Percentiles rank a stretch among this genome's conserved stretches.
phyloP scores from a whole-genome alignment of 2,888 invertebrate species.

The Watsonalla cultraria region DNA sequence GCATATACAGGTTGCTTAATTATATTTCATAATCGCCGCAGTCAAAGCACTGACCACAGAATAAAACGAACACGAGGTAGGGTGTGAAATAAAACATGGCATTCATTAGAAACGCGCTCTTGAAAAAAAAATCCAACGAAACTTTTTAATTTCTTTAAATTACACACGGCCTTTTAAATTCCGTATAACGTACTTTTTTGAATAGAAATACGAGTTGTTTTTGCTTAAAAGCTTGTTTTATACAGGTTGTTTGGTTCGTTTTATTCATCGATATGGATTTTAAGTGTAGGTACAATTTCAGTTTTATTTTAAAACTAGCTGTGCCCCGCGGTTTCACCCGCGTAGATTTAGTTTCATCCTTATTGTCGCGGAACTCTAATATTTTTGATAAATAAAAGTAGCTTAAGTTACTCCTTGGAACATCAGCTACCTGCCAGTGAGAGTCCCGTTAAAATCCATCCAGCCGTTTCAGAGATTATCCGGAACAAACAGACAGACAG shows the following conservation, averaged over 20 bases:
- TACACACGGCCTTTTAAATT: background rate
- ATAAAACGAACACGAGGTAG: background rate
- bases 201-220: background rate
- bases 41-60: background rate
- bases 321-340: too few species aligned
- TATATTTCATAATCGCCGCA: background rate
- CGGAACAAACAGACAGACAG: too few species aligned
- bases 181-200: background rate
- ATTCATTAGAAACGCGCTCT: slow-evolving; percentile 23
- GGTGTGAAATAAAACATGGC: slow-evolving; percentile 14
- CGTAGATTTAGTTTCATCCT: too few species aligned
- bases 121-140: slow-evolving; percentile 8
- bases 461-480: too few species aligned
- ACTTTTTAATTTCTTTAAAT: slow-evolving; percentile 25
- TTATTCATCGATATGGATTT: too few species aligned
- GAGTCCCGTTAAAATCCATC: too few species aligned
- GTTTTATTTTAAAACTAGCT: too few species aligned
- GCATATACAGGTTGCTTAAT: background rate
- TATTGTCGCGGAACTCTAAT: too few species aligned
- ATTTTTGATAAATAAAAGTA: too few species aligned
- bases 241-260: background rate
- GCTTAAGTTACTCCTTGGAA: too few species aligned
- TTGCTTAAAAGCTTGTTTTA: background rate
- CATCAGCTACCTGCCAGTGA: too few species aligned
- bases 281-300: too few species aligned